phyloP scores from a whole-genome alignment of 1,140 invertebrate genomes.

The Rhyzopertha dominica region DNA sequence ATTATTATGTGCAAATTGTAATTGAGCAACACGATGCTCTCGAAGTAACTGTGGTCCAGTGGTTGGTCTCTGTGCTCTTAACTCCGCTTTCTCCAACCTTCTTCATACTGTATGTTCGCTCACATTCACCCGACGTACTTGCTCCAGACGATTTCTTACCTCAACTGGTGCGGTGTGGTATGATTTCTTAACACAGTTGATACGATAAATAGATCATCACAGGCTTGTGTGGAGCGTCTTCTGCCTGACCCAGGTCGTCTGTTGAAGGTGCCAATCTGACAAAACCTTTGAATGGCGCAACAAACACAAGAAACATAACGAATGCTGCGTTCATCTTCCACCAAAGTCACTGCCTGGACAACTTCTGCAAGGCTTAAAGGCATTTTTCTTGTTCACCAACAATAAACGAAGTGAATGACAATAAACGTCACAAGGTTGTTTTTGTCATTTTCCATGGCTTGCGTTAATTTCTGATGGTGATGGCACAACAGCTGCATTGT shows the following conservation, averaged over 20 bases:
- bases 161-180: constrained; percentile 7
- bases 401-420: too few species aligned
- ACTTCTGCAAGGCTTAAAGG: constrained; percentile 4
- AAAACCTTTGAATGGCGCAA: constrained; percentile 5
- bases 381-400: too few species aligned
- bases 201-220: neutral
- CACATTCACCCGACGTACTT: constrained; percentile 1
- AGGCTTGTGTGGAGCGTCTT: neutral
- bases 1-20: neutral
- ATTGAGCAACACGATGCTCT: neutral
- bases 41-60: neutral
- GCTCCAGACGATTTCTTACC: neutral
- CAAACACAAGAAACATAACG: too few species aligned
- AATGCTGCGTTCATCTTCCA: too few species aligned
- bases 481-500: too few species aligned
- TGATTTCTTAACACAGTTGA: neutral
- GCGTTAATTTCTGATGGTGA: too few species aligned
- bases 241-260: constrained; percentile 1
- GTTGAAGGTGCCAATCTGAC: neutral
- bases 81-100: constrained; percentile 4
- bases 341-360: constrained; percentile 2
- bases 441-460: too few species aligned
- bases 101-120: neutral
- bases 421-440: too few species aligned
- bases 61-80: neutral